Percentiles rank a stretch among this genome's conserved stretches.
Evolutionary conservation across 1,140 invertebrate genomes (phyloP).

Genomic region (Teleopsis dalmanni): DNA sequence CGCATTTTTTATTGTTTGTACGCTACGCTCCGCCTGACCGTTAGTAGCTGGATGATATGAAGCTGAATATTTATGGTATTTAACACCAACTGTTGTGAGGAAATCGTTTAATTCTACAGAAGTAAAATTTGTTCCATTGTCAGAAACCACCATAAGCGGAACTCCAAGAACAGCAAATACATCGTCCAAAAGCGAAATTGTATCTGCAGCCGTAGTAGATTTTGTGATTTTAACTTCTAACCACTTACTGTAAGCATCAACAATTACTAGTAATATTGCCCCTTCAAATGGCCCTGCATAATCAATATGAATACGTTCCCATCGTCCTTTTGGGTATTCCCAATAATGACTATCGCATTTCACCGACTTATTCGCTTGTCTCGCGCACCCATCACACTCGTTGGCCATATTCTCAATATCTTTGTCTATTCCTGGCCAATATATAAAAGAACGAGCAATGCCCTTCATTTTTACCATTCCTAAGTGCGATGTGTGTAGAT

Average conservation of each 20-base stretch:
- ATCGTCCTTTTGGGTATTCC: slow-evolving; percentile 6
- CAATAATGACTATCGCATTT: too few species aligned
- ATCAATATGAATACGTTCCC: slow-evolving; percentile 12
- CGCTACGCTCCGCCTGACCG: background rate
- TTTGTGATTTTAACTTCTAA: slow-evolving; percentile 3
- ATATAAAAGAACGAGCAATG: slow-evolving; percentile 41
- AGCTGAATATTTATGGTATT: slow-evolving; percentile 1
- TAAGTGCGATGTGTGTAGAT: slow-evolving; percentile 44
- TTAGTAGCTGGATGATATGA: background rate
- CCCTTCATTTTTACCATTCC: slow-evolving; percentile 46
- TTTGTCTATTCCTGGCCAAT: slow-evolving; percentile 45
- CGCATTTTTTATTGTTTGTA: background rate
- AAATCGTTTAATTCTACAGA: slow-evolving; percentile 7
- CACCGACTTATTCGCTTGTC: background rate
- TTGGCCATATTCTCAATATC: slow-evolving; percentile 33
- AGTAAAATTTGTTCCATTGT: slow-evolving; percentile 19
- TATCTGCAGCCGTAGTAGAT: background rate
- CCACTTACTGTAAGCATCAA: slow-evolving; percentile 16
- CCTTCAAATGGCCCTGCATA: slow-evolving; percentile 12
- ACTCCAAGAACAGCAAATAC: slow-evolving; percentile 18
- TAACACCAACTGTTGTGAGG: background rate
- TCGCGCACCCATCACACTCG: background rate
- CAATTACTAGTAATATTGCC: slow-evolving; percentile 4
- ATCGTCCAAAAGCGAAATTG: slow-evolving; percentile 5
- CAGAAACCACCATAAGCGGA: slow-evolving; percentile 16